Evolutionary conservation across 1,140 invertebrate genomes (phyloP), one percentile per base, ranked within the genome.

Genomic region (Drosophila kanapiae): DNA sequence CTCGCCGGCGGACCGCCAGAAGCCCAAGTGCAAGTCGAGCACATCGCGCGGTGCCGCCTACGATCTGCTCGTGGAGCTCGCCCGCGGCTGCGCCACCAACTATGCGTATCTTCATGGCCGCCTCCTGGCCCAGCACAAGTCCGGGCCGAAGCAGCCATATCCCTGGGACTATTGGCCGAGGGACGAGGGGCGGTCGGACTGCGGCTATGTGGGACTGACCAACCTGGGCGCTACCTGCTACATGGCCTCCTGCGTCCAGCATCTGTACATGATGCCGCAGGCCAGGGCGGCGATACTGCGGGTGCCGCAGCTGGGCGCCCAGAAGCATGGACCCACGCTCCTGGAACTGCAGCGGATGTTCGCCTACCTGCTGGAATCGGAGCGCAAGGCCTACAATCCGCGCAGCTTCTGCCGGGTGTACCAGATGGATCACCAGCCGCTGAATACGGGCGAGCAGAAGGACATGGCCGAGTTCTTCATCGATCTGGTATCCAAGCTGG

Each of bases 401-500:
- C 94, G 97, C 16, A 98, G 97, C 77, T 99, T 99, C 91, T 99
- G 98, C 93, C 97, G 98, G 85, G 97, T 98, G 0, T 99, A 99
- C 92, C 98, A 97, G 38, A 99, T 99, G 98, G 98, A 99, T 91
- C 97, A 98, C 90, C 97, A 98, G 91, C 97, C 97, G 0, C 93
- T 99, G 5, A 99, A 99, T 92, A 99, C 98, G 0, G 98, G 97
- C 1, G 98, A 99, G 93, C 98, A 99, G 92, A 99, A 99, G 92
- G 98, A 99, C 90, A 99, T 99, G 98, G 98, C 98, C 0, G 98
- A 99, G 93, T 99, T 99, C 93, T 99, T 99, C 84, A 99, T 98
- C 45, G 98, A 99, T 94, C 95, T 99, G 1, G 98, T 99, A 9
- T 98, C 97, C 7, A 99, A 99, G 92, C 92, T 99, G 2, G 98